Percentiles rank a stretch among this genome's conserved stretches.
Evolutionary conservation across 2,888 invertebrate species (phyloP).

Genomic region (Drosophila meridionalis): DNA sequence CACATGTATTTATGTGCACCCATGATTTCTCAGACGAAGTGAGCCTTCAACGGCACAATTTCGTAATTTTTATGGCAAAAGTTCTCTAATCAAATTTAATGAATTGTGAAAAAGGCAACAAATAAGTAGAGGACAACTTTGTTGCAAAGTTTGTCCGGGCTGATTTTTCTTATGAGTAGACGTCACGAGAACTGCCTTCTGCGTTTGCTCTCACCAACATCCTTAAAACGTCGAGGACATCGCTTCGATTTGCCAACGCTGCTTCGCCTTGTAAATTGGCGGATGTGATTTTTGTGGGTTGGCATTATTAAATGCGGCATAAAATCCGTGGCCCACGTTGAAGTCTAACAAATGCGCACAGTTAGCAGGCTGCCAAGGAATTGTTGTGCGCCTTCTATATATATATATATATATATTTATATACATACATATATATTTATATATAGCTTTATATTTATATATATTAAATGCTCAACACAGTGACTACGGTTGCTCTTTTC

Average conservation of each 20-base stretch:
- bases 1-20: constrained; percentile 25
- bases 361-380: constrained; percentile 72
- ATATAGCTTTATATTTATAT: constrained; percentile 13
- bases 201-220: constrained; percentile 11
- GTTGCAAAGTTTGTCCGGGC: constrained; percentile 74
- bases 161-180: constrained; percentile 76
- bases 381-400: constrained; percentile 45
- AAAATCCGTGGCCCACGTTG: constrained; percentile 71
- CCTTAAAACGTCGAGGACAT: constrained; percentile 36
- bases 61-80: constrained; percentile 82
- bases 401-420: neutral
- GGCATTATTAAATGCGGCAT: constrained; percentile 80
- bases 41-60: constrained; percentile 82
- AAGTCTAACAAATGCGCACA: constrained; percentile 76
- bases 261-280: constrained; percentile 71
- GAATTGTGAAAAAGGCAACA: constrained; percentile 82
- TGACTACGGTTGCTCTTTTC: constrained; percentile 38
- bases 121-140: constrained; percentile 78
- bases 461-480: constrained; percentile 25
- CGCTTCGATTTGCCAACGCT: constrained; percentile 70
- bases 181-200: constrained; percentile 46
- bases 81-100: constrained; percentile 82
- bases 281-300: constrained; percentile 80
- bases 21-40: constrained; percentile 57
- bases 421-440: constrained; percentile 17